A percentile compares a stretch with the other conserved stretches of the same genome.
Conservation (phyloP, 1,140 invertebrate genomes). For the Drosophila repleta region DNA sequence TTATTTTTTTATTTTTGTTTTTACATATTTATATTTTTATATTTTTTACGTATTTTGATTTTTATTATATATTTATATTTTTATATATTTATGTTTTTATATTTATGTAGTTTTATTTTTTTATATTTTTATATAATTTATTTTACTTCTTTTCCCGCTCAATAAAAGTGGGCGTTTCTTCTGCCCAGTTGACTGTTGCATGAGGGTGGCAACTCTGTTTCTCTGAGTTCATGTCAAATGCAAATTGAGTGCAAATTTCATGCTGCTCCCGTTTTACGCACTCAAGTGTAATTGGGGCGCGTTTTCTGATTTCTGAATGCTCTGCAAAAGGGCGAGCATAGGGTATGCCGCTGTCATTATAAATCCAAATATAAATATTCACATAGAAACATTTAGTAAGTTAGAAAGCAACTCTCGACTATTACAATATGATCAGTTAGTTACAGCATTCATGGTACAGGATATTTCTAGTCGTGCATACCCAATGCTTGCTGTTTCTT, state of each 20-base stretch:
- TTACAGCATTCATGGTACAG: neutral
- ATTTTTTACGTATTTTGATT: no score
- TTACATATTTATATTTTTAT: no score
- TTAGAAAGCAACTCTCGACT: no score
- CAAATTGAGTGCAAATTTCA: slow-evolving; percentile 44
- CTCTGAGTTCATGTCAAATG: slow-evolving; percentile 24
- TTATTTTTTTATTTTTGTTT: no score
- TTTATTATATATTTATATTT: no score
- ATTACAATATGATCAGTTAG: no score
- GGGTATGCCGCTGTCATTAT: neutral
- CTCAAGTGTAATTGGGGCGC: slow-evolving; percentile 26
- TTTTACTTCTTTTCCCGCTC: neutral
- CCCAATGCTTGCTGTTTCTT: neutral
- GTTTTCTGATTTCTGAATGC: slow-evolving; percentile 21
- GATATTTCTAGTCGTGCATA: slow-evolving; percentile 28
- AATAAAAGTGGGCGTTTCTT: neutral
- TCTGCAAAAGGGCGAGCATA: neutral
- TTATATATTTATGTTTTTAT: no score
- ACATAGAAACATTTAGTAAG: no score
- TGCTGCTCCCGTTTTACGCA: slow-evolving; percentile 22
- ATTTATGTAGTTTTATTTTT: no score
- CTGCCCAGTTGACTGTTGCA: no score
- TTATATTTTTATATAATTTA: no score
- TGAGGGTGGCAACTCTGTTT: slow-evolving; percentile 14
- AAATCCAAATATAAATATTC: no score